Percentiles rank a stretch among this genome's conserved stretches.
phyloP scores from a whole-genome alignment of 1,140 invertebrate genomes.

The Ephestia elutella region DNA sequence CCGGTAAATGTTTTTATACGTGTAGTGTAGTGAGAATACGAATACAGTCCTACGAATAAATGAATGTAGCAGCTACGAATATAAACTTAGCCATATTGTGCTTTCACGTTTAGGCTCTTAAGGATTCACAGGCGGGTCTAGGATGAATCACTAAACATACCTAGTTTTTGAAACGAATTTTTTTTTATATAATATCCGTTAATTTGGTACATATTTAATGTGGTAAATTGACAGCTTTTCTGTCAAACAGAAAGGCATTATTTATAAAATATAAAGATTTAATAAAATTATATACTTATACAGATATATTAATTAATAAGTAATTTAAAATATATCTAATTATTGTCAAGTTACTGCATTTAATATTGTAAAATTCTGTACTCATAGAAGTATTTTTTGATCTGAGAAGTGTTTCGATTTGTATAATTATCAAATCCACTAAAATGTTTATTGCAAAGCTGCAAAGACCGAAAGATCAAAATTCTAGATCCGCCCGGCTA shows the following conservation, averaged over 20 bases:
- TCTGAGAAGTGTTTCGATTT: no score
- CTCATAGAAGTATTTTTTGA: no score
- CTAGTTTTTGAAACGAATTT: slow-evolving; percentile 14
- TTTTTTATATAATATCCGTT: background rate
- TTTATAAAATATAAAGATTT: background rate
- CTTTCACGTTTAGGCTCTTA: slow-evolving; percentile 20
- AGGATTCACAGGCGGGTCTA: no score
- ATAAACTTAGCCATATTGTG: slow-evolving; percentile 28
- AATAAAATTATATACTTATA: background rate
- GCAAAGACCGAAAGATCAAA: no score
- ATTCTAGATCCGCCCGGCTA: background rate
- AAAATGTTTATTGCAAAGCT: no score
- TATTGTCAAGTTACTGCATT: background rate
- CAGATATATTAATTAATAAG: background rate
- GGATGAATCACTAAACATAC: slow-evolving; percentile 8
- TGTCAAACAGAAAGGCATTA: slow-evolving; percentile 18
- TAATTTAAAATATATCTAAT: background rate
- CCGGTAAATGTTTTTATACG: slow-evolving; percentile 10
- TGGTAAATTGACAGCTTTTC: slow-evolving; percentile 17
- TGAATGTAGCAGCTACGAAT: slow-evolving; percentile 33
- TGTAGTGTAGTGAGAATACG: background rate
- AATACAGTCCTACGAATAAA: background rate
- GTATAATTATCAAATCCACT: no score
- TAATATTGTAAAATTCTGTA: background rate
- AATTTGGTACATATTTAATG: background rate